phyloP scores from a whole-genome alignment of 1,140 invertebrate genomes.

The Drosophila sturtevanti region DNA sequence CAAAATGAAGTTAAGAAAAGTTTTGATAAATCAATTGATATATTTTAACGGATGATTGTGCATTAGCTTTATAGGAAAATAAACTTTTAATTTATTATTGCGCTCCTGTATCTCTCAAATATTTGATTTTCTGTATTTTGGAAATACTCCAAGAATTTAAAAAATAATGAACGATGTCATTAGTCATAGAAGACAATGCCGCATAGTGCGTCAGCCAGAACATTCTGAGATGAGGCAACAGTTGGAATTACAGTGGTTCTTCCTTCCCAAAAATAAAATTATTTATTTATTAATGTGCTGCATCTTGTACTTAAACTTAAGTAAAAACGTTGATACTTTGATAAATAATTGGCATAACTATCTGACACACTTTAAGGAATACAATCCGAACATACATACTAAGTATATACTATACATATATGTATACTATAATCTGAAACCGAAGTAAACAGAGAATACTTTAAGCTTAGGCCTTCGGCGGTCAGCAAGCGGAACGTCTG shows the following conservation, averaged over 20 bases:
- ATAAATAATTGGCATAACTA: constrained; percentile 78
- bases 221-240: neutral
- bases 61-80: no score
- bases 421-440: constrained; percentile 6
- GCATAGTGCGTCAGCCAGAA: constrained; percentile 36
- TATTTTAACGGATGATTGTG: no score
- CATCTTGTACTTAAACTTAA: constrained; percentile 49
- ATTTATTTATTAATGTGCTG: constrained; percentile 7
- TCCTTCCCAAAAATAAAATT: constrained; percentile 33
- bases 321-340: constrained; percentile 68
- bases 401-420: no score
- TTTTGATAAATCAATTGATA: no score
- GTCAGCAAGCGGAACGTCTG: constrained; percentile 63
- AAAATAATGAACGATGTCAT: constrained; percentile 80
- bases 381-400: no score
- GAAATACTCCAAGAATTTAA: constrained; percentile 76
- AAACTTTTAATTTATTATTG: neutral
- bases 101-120: constrained; percentile 18
- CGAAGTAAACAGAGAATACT: neutral
- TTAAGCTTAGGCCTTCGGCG: constrained; percentile 10
- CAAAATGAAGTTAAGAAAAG: no score
- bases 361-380: constrained; percentile 36
- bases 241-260: constrained; percentile 24
- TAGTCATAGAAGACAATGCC: constrained; percentile 77
- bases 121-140: constrained; percentile 52